Conservation (phyloP, 2,113 vertebrate genomes). For the Pholis gunnellus region DNA sequence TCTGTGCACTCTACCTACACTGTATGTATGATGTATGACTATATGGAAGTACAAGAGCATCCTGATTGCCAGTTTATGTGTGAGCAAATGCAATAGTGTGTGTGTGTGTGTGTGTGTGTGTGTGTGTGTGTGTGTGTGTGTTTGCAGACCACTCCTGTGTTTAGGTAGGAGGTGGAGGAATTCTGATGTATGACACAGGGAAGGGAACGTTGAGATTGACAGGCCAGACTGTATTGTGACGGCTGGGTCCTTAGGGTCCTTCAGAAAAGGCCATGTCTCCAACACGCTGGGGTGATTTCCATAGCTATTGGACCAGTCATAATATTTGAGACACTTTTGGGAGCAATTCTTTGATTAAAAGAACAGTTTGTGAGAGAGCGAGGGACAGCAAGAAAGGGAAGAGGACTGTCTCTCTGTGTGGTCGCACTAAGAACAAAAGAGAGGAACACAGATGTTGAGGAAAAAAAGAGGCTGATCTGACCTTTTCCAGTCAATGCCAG, state of each 20-base stretch:
- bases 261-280: conserved; percentile 68
- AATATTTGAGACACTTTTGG: conserved; percentile 63
- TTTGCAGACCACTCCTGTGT: conserved; percentile 10
- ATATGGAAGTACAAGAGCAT: not conserved
- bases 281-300: conserved; percentile 61
- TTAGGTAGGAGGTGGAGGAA: conserved; percentile 18
- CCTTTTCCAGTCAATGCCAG: conserved; percentile 57
- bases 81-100: not conserved
- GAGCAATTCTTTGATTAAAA: conserved; percentile 67
- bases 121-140: not conserved
- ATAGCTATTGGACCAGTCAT: conserved; percentile 66
- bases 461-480: conserved; percentile 41
- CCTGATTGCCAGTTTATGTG: not conserved
- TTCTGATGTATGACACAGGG: conserved; percentile 51
- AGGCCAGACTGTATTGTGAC: conserved; percentile 69
- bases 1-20: not conserved
- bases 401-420: not conserved
- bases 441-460: conserved; percentile 21
- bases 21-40: not conserved
- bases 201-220: conserved; percentile 61
- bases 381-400: not conserved
- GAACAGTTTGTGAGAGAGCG: conserved; percentile 32
- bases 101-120: not conserved
- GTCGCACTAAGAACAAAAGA: conserved; percentile 24
- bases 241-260: conserved; percentile 64